phyloP scores from a whole-genome alignment of 2,113 vertebrate species.

The Nycticebus coucang region DNA sequence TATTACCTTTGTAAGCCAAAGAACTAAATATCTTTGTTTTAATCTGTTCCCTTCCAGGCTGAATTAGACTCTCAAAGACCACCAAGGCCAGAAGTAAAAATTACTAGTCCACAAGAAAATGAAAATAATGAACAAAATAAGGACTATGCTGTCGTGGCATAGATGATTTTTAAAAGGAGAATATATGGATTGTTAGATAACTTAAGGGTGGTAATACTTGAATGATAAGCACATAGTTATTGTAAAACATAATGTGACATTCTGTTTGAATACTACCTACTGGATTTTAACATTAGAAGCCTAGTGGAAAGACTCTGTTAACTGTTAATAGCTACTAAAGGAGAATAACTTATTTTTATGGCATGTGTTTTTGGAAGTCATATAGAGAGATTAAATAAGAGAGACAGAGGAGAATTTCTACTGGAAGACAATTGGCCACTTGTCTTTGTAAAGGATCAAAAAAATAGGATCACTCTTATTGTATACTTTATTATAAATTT shows the following conservation, averaged over 20 bases:
- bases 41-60: constrained; percentile 74
- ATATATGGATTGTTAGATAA: constrained; percentile 49
- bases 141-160: constrained; percentile 81
- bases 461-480: constrained; percentile 11
- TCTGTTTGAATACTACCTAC: constrained; percentile 13
- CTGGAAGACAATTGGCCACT: constrained; percentile 5
- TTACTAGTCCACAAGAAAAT: constrained; percentile 85
- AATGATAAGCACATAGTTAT: constrained; percentile 51
- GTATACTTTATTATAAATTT: background rate
- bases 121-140: constrained; percentile 81
- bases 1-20: background rate
- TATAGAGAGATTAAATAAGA: constrained; percentile 45
- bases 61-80: constrained; percentile 69
- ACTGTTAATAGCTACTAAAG: constrained; percentile 52
- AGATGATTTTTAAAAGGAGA: constrained; percentile 47
- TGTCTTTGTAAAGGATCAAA: background rate
- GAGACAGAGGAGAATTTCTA: background rate
- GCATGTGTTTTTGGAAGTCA: constrained; percentile 1
- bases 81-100: constrained; percentile 83
- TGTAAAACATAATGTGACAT: constrained; percentile 27
- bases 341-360: constrained; percentile 1
- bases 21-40: constrained; percentile 43
- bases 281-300: constrained; percentile 48
- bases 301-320: constrained; percentile 43
- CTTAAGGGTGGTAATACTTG: constrained; percentile 61